Conservation (phyloP, 2,888 invertebrate genomes). For the Mellilla xanthometata region DNA sequence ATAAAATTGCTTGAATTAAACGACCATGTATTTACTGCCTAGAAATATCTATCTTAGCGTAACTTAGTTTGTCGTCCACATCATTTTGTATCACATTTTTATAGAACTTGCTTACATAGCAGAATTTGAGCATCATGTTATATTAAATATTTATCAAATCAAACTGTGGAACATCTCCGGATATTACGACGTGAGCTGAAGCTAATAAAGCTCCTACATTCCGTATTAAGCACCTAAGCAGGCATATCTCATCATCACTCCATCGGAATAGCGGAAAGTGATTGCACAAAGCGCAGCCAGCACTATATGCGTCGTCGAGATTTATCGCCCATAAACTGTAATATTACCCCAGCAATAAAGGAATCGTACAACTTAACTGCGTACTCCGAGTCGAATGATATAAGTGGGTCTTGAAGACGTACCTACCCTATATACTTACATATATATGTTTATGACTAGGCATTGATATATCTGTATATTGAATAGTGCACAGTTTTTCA, state of each 20-base stretch:
- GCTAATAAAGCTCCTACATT: too few relatives aligned
- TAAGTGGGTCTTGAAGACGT: constrained; percentile 23
- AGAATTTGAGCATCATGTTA: too few relatives aligned
- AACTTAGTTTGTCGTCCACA: too few relatives aligned
- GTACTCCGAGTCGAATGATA: constrained; percentile 49
- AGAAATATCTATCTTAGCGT: constrained; percentile 1
- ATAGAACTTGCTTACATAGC: too few relatives aligned
- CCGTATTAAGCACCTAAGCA: too few relatives aligned
- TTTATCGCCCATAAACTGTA: constrained; percentile 72
- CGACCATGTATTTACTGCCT: constrained; percentile 14
- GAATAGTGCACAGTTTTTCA: too few relatives aligned
- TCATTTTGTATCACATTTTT: too few relatives aligned
- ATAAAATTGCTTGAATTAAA: constrained; percentile 36
- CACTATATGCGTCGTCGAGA: constrained; percentile 55
- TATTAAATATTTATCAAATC: too few relatives aligned
- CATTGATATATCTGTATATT: too few relatives aligned
- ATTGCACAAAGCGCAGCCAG: constrained; percentile 50
- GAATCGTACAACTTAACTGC: constrained; percentile 61
- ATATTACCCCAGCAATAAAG: constrained; percentile 70
- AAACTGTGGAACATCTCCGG: background rate
- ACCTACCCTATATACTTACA: background rate
- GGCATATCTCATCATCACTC: constrained; percentile 4
- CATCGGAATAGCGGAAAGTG: constrained; percentile 28
- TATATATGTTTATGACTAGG: background rate
- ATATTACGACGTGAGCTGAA: too few relatives aligned